These are phyloP conservation scores for Hypsibius dujardini DNA, from an alignment of 1,140 invertebrate species.

Conservation along the genomic window DNA sequence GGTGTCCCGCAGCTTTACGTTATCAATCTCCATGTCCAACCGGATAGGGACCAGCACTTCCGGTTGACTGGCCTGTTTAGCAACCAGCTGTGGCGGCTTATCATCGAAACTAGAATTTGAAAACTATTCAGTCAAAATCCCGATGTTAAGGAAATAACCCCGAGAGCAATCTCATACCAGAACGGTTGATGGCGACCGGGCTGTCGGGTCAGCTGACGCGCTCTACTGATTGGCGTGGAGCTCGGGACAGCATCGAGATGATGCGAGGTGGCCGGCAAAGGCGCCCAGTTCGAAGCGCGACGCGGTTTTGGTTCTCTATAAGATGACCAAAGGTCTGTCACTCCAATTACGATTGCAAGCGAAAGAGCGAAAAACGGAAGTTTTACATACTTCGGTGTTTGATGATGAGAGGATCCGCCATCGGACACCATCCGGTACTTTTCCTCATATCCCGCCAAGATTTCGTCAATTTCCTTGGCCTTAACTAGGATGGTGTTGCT, in stretches of 20 bases:
- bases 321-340: not conserved
- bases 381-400: constrained; percentile 52
- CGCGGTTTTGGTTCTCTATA: constrained; percentile 63
- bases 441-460: constrained; percentile 96
- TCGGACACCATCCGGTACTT: constrained; percentile 82
- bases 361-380: constrained; percentile 21
- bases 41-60: constrained; percentile 90
- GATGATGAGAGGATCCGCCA: constrained; percentile 47
- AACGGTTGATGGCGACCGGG: constrained; percentile 88
- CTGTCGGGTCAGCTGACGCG: constrained; percentile 62
- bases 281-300: constrained; percentile 71
- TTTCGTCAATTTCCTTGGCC: constrained; percentile 89
- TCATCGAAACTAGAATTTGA: constrained; percentile 67
- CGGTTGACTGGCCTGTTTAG: constrained; percentile 75
- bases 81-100: constrained; percentile 68
- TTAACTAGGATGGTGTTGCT: constrained; percentile 82
- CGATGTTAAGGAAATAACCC: too few species aligned
- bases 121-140: too few species aligned
- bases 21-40: constrained; percentile 98
- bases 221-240: constrained; percentile 88
- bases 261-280: constrained; percentile 83
- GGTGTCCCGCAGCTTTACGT: constrained; percentile 87
- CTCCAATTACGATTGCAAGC: constrained; percentile 17
- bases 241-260: constrained; percentile 98
- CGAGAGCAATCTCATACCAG: constrained; percentile 56